phyloP scores from a whole-genome alignment of 2,888 invertebrate genomes.

The Holacanthella duospinosa region DNA sequence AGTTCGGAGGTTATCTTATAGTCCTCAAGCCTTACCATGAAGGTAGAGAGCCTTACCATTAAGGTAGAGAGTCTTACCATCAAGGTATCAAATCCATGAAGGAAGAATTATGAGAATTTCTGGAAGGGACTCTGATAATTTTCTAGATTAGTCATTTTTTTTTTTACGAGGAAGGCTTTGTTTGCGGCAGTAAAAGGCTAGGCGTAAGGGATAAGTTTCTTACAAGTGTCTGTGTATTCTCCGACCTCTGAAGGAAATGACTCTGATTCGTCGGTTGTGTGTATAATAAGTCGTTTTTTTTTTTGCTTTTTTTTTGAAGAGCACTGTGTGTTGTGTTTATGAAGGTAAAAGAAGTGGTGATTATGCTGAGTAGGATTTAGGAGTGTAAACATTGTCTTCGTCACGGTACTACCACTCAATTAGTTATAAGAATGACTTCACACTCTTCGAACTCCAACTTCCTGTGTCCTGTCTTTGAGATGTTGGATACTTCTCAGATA shows the following conservation, averaged over 20 bases:
- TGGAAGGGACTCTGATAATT: background rate
- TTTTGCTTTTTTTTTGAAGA: too few species aligned
- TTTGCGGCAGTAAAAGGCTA: conserved; percentile 3
- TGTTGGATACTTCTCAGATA: too few species aligned
- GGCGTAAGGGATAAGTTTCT: too few species aligned
- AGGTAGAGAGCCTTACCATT: background rate
- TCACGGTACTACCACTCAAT: conserved; percentile 1
- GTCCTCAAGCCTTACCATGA: background rate
- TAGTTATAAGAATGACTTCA: conserved; percentile 1
- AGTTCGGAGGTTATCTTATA: background rate
- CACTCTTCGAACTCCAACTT: background rate
- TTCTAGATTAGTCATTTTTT: background rate
- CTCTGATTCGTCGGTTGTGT: too few species aligned
- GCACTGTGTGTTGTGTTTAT: background rate
- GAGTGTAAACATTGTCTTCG: conserved; percentile 5
- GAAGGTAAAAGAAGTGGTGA: background rate
- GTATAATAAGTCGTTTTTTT: too few species aligned
- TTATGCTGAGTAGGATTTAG: conserved; percentile 2
- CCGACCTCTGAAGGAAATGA: background rate
- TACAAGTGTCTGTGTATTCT: background rate
- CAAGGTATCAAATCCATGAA: background rate
- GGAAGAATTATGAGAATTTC: background rate
- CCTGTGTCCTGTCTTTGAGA: background rate
- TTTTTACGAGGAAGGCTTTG: background rate
- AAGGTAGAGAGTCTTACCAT: background rate